Conservation (phyloP, 2,888 invertebrate species). For the Chrysotoxum bicinctum region DNA sequence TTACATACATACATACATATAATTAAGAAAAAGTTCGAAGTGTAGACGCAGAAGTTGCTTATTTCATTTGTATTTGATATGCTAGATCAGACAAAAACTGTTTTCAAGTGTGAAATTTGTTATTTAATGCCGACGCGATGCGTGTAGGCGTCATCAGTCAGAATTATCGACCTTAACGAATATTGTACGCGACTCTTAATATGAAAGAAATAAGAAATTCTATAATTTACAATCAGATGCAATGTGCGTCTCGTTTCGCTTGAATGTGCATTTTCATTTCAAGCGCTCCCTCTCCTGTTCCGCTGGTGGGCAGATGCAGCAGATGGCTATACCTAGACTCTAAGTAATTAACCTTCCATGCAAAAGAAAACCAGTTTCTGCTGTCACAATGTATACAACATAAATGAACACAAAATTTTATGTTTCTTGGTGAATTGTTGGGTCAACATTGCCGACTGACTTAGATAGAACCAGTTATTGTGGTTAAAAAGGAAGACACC, state of each 20-base stretch:
- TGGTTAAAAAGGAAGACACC: constrained; percentile 26
- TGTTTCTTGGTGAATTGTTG: constrained; percentile 35
- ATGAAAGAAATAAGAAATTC: constrained; percentile 19
- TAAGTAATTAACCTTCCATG: constrained; percentile 42
- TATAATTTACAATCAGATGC: constrained; percentile 28
- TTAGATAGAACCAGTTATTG: constrained; percentile 59
- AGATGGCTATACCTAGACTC: constrained; percentile 41
- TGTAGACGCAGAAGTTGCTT: not conserved
- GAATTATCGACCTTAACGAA: not conserved
- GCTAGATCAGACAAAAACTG: not conserved
- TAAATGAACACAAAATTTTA: too few relatives aligned
- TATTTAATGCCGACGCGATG: not conserved
- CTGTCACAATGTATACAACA: constrained; percentile 49
- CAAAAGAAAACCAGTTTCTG: constrained; percentile 62
- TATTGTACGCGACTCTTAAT: constrained; percentile 1
- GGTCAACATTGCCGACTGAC: constrained; percentile 64
- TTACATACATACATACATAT: too few relatives aligned
- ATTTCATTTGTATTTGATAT: constrained; percentile 9
- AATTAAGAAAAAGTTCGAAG: not conserved
- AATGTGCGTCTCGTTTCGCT: constrained; percentile 54
- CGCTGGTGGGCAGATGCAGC: constrained; percentile 4
- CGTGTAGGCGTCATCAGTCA: constrained; percentile 17
- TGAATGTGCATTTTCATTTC: constrained; percentile 45
- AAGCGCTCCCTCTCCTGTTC: not conserved
- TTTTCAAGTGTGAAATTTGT: constrained; percentile 15